Conservation (phyloP, 2,113 vertebrate species). For the Dascyllus trimaculatus region DNA sequence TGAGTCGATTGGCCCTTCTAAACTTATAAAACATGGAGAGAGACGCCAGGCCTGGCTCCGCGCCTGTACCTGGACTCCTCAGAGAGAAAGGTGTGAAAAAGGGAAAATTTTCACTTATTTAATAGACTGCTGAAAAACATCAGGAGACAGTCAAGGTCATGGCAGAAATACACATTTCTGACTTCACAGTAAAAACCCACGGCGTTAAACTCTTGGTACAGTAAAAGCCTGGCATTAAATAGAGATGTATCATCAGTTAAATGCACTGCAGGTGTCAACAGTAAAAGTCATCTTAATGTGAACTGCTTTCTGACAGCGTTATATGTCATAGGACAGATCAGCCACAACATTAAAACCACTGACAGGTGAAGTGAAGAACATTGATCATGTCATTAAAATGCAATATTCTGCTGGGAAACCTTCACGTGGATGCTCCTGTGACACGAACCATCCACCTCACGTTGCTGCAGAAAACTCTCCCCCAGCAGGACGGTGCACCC, state of each 20-base stretch:
- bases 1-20: conserved; percentile 29
- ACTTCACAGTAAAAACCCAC: conserved; percentile 11
- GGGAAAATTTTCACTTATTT: conserved; percentile 32
- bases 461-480: too few species aligned
- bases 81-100: conserved; percentile 48
- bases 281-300: not conserved
- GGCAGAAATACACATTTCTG: conserved; percentile 27
- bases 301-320: not conserved
- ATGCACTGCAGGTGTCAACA: not conserved
- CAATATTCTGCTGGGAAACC: too few species aligned
- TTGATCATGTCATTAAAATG: too few species aligned
- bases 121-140: conserved; percentile 28
- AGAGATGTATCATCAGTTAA: not conserved
- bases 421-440: too few species aligned
- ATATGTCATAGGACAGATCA: not conserved
- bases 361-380: too few species aligned
- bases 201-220: not conserved
- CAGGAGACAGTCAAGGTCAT: conserved; percentile 29
- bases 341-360: too few species aligned
- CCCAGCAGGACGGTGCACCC: too few species aligned
- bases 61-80: conserved; percentile 31
- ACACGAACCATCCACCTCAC: too few species aligned
- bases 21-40: conserved; percentile 14
- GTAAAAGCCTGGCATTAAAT: conserved; percentile 14
- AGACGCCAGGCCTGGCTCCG: conserved; percentile 1